These are phyloP conservation scores for Rhagologus leucostigma DNA, from an alignment of 2,113 vertebrate species.

Conservation along the genomic window DNA sequence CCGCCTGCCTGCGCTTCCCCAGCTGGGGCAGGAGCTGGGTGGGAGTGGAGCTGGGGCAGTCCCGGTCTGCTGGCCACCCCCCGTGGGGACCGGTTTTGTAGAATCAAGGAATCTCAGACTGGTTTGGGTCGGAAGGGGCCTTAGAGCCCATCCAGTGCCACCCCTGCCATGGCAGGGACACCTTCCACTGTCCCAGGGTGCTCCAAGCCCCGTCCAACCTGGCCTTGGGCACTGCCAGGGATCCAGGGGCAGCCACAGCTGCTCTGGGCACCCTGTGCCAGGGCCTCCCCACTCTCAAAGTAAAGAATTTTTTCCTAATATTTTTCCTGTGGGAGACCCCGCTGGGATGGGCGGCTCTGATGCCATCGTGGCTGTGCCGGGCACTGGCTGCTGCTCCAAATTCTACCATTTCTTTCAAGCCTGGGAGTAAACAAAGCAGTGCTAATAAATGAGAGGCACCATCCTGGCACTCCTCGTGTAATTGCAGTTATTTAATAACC, in stretches of 20 bases:
- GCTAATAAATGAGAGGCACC: not conserved
- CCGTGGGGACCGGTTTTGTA: fast-evolving
- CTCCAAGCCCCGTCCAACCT: not conserved
- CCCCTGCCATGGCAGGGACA: not conserved
- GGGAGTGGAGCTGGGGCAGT: not conserved
- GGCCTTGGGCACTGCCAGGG: not conserved
- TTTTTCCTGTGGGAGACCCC: not conserved
- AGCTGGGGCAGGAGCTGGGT: not conserved
- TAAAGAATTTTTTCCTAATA: not conserved
- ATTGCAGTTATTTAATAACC: not conserved
- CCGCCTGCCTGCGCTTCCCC: not conserved
- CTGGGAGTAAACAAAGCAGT: not conserved
- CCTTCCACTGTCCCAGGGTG: fast-evolving
- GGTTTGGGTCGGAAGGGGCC: not conserved
- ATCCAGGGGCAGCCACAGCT: not conserved
- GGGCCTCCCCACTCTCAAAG: not conserved
- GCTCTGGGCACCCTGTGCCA: not conserved
- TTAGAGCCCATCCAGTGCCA: fast-evolving
- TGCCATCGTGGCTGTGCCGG: not conserved
- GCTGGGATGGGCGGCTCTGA: fast-evolving
- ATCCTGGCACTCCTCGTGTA: not conserved
- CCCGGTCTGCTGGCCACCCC: fast-evolving
- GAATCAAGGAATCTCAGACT: too few relatives aligned
- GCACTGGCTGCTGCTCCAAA: not conserved
- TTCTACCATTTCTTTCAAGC: not conserved